Evolutionary conservation across 1,140 invertebrate species (phyloP).

Genomic region (Pollicipes pollicipes): DNA sequence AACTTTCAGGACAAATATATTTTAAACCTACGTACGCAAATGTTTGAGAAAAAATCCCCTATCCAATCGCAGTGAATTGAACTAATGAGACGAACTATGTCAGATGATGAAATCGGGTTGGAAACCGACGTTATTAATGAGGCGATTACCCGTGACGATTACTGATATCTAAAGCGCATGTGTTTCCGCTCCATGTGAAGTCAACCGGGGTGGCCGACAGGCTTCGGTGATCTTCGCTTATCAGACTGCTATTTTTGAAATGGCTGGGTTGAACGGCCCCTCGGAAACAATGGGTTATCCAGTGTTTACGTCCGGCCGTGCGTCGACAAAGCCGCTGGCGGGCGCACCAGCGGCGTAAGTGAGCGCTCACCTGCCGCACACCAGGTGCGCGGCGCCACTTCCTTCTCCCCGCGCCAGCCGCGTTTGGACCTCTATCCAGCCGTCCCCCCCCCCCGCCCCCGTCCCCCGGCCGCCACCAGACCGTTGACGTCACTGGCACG

Average conservation of each 20-base stretch:
- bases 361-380: not conserved
- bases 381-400: not conserved
- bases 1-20: too few species aligned
- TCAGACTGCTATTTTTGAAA: not conserved
- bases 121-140: not conserved
- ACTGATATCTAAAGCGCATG: not conserved
- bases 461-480: not conserved
- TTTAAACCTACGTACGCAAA: too few species aligned
- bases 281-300: not conserved
- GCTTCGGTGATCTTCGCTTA: not conserved
- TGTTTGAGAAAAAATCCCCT: too few species aligned
- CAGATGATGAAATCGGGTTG: too few species aligned
- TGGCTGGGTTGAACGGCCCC: not conserved
- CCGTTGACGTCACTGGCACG: not conserved
- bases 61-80: too few species aligned
- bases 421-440: not conserved
- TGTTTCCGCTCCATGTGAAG: not conserved
- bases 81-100: too few species aligned
- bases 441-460: too few species aligned
- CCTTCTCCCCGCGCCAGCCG: not conserved
- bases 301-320: not conserved
- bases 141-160: not conserved
- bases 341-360: not conserved
- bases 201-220: not conserved
- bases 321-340: too few species aligned